Conservation (phyloP, 1,140 invertebrate species). For the Metaphire vulgaris region DNA sequence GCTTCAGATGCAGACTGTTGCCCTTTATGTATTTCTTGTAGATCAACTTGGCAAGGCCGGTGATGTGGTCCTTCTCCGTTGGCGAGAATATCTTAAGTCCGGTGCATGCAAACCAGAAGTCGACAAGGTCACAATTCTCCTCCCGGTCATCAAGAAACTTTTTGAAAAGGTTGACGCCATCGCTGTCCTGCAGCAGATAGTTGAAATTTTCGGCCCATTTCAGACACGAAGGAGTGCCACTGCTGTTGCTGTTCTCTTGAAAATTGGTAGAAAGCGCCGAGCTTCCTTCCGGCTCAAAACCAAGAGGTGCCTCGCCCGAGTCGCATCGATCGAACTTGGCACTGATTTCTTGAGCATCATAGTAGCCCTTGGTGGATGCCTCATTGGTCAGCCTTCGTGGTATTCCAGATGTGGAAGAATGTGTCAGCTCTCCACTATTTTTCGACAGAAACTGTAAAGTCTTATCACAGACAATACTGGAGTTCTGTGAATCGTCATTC, state of each 20-base stretch:
- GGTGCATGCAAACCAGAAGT: slow-evolving; percentile 86
- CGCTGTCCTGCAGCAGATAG: slow-evolving; percentile 71
- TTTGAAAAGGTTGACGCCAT: slow-evolving; percentile 76
- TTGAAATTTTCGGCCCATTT: slow-evolving; percentile 78
- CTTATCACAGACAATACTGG: too few relatives aligned
- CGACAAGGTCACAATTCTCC: slow-evolving; percentile 63
- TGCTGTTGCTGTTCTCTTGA: slow-evolving; percentile 40
- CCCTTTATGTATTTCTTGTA: slow-evolving; percentile 72
- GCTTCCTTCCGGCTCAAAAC: slow-evolving; percentile 50
- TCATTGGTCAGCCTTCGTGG: slow-evolving; percentile 46
- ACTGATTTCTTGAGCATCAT: background rate
- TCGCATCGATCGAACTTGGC: slow-evolving; percentile 11
- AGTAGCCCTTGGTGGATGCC: slow-evolving; percentile 27
- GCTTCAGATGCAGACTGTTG: slow-evolving; percentile 42
- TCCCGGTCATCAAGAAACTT: slow-evolving; percentile 64
- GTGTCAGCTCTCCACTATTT: slow-evolving; percentile 38
- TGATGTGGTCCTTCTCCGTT: slow-evolving; percentile 59
- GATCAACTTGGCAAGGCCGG: slow-evolving; percentile 71
- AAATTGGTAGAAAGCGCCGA: slow-evolving; percentile 47
- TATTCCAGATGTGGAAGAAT: slow-evolving; percentile 31
- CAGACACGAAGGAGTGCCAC: slow-evolving; percentile 65
- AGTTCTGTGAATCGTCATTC: slow-evolving; percentile 40
- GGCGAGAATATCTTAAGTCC: slow-evolving; percentile 66
- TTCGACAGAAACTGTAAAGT: too few relatives aligned
- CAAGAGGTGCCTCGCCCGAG: slow-evolving; percentile 35